Evolutionary conservation across 2,113 vertebrate species (phyloP).

Genomic region (Silurus asotus): DNA sequence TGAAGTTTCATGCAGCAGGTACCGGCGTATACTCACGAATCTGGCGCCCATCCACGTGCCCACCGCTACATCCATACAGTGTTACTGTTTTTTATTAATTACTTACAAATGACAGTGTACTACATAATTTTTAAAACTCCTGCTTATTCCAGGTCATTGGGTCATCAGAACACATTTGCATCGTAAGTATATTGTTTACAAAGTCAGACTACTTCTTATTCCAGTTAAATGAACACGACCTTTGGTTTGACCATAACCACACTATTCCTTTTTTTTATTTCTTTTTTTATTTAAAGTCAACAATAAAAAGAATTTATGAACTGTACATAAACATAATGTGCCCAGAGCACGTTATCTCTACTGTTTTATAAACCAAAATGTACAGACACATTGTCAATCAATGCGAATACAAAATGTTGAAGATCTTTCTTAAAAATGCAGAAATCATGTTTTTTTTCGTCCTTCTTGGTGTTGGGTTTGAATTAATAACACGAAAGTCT

Average conservation of each 20-base stretch:
- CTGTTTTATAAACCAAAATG: conserved; percentile 73
- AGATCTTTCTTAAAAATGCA: conserved; percentile 45
- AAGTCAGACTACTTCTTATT: not conserved
- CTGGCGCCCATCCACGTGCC: too few relatives aligned
- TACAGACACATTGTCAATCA: conserved; percentile 63
- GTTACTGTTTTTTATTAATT: too few relatives aligned
- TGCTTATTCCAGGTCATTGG: too few relatives aligned
- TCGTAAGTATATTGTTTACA: not conserved
- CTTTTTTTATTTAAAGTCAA: conserved; percentile 57
- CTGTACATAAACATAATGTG: conserved; percentile 77
- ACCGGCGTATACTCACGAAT: too few relatives aligned
- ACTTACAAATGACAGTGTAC: too few relatives aligned
- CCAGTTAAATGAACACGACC: not conserved
- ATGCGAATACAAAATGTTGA: conserved; percentile 60
- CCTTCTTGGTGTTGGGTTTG: conserved; percentile 27
- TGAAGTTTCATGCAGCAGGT: too few relatives aligned
- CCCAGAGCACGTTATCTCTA: conserved; percentile 71
- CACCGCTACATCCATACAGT: too few relatives aligned
- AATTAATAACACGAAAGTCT: conserved; percentile 20
- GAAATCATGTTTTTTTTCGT: conserved; percentile 49
- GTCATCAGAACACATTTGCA: too few relatives aligned
- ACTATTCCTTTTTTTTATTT: conserved; percentile 2
- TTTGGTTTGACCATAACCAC: not conserved
- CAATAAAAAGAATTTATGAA: conserved; percentile 77
- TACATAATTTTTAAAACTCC: too few relatives aligned